Evolutionary conservation across 2,797 vertebrate genomes (phyloP).

Genomic region (Moxostoma hubbsi): DNA sequence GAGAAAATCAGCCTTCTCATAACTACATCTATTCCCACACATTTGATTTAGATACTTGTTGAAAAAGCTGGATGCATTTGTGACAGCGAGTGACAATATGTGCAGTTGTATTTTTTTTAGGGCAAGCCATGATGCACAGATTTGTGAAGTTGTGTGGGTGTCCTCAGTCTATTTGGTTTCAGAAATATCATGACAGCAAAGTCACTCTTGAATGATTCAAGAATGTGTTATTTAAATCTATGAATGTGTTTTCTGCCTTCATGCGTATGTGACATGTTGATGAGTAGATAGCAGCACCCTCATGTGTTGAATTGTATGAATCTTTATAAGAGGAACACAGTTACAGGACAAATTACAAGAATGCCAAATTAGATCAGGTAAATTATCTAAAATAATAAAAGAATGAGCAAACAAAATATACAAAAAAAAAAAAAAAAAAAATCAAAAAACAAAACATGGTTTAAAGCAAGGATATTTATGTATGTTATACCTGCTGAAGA

Average conservation of each 20-base stretch:
- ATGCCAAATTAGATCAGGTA: neutral
- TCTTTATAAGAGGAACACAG: conserved; percentile 42
- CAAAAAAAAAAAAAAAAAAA: neutral
- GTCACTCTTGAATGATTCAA: conserved; percentile 42
- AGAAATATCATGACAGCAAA: conserved; percentile 22
- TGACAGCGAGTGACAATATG: neutral
- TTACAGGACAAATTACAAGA: conserved; percentile 22
- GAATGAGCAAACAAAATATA: neutral
- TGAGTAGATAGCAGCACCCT: conserved; percentile 75
- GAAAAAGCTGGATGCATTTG: neutral
- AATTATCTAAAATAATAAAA: conserved; percentile 50
- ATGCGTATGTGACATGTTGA: conserved; percentile 72
- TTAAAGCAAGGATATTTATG: neutral
- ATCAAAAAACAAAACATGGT: neutral
- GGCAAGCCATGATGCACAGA: neutral
- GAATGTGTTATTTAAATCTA: conserved; percentile 56
- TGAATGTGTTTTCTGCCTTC: conserved; percentile 64
- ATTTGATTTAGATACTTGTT: neutral
- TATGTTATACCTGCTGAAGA: too few relatives aligned
- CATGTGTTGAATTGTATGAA: conserved; percentile 63
- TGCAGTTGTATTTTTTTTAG: conserved; percentile 13
- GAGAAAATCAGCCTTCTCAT: conserved; percentile 49
- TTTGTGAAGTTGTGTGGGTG: conserved; percentile 2
- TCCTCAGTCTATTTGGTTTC: neutral
- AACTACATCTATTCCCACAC: conserved; percentile 69